Evolutionary conservation across 1,140 invertebrate genomes (phyloP).

Genomic region (Eciton burchellii): DNA sequence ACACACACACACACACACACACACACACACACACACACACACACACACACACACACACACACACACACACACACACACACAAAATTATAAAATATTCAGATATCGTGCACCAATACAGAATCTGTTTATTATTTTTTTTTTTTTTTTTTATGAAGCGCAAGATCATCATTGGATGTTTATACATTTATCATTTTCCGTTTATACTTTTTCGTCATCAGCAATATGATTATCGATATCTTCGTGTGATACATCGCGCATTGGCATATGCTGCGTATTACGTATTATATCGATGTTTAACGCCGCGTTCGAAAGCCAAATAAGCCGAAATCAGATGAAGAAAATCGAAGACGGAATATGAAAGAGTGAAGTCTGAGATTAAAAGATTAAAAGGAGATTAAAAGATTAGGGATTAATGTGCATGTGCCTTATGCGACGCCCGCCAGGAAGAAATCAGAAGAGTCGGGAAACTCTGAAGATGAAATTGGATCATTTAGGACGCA

Average conservation of each 20-base stretch:
- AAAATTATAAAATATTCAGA: background rate
- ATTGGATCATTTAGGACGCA: too few relatives aligned
- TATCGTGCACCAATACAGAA: background rate
- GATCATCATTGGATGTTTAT: background rate
- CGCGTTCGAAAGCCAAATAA: background rate
- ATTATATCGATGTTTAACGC: background rate
- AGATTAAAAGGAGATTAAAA: background rate
- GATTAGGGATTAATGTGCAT: background rate
- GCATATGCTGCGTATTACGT: background rate
- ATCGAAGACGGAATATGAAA: background rate
- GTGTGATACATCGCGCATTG: background rate
- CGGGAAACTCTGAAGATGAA: background rate
- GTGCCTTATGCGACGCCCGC: background rate
- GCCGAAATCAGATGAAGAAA: background rate
- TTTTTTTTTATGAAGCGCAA: background rate
- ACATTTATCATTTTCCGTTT: background rate
- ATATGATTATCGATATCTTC: constrained; percentile 1
- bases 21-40: background rate
- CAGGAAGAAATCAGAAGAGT: background rate
- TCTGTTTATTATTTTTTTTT: background rate
- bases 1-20: background rate
- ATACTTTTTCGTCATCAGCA: background rate
- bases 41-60: background rate
- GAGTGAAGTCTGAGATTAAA: background rate
- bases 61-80: background rate